These are phyloP conservation scores for Istiophorus platypterus DNA, from an alignment of 2,113 vertebrate genomes.

Conservation along the genomic window DNA sequence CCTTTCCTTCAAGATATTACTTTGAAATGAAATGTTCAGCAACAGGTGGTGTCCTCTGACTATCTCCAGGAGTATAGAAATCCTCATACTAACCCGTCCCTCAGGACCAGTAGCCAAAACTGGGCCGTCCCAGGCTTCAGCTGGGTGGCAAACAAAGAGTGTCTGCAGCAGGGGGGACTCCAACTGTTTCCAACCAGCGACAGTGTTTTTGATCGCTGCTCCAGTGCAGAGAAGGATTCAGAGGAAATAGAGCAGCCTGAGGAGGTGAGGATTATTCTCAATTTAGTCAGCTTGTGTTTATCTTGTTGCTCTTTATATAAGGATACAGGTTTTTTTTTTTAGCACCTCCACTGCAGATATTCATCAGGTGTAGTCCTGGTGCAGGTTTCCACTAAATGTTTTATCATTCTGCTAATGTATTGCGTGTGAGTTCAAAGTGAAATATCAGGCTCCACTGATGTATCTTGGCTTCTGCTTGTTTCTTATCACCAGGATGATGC, in stretches of 20 bases:
- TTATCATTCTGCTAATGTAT: background rate
- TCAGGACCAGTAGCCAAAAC: conserved; percentile 73
- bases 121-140: conserved; percentile 79
- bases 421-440: background rate
- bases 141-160: conserved; percentile 80
- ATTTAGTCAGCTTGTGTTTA: background rate
- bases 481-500: conserved; percentile 71
- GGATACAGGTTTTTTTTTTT: background rate
- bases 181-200: conserved; percentile 74
- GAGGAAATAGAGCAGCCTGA: conserved; percentile 77
- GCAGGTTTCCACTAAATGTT: background rate
- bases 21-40: conserved; percentile 53
- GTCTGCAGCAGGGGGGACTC: conserved; percentile 58
- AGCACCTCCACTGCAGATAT: background rate
- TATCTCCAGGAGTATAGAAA: conserved; percentile 72
- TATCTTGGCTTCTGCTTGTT: background rate
- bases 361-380: background rate
- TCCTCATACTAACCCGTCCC: conserved; percentile 79
- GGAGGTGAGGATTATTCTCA: conserved; percentile 74
- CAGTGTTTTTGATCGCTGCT: conserved; percentile 68
- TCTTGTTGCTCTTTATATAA: background rate
- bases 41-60: conserved; percentile 63
- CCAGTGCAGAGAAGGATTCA: conserved; percentile 79
- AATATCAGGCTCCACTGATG: background rate
- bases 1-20: conserved; percentile 8